phyloP scores from a whole-genome alignment of 2,113 vertebrate species.

The Antechinus flavipes region DNA sequence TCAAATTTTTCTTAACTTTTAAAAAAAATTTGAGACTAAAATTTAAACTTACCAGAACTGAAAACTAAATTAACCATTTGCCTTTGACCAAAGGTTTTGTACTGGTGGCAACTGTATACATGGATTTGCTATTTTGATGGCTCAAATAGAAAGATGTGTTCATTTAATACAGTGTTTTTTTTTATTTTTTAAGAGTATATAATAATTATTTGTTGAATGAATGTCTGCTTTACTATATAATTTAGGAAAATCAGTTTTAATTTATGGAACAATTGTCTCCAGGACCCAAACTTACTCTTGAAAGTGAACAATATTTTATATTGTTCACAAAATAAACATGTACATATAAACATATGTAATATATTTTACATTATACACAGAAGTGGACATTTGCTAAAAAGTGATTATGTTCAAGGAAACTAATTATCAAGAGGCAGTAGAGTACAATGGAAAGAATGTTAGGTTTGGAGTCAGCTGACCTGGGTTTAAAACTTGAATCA shows the following conservation, averaged over 20 bases:
- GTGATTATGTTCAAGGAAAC: background rate
- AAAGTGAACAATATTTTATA: background rate
- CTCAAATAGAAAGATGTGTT: background rate
- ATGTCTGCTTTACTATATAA: background rate
- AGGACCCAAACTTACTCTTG: background rate
- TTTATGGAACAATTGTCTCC: background rate
- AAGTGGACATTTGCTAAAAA: background rate
- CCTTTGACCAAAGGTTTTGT: background rate
- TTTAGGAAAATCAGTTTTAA: background rate
- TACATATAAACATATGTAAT: too few relatives aligned
- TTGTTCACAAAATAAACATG: too few relatives aligned
- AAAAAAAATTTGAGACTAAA: background rate
- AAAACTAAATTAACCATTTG: background rate
- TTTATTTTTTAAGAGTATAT: background rate
- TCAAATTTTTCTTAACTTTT: background rate
- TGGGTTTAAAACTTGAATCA: background rate
- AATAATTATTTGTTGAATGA: background rate
- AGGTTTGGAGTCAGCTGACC: background rate
- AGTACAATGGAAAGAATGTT: background rate
- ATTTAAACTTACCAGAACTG: background rate
- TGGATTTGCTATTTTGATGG: background rate
- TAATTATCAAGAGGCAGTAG: background rate
- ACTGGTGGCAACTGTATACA: background rate
- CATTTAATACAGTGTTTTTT: background rate
- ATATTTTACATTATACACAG: background rate